phyloP scores from a whole-genome alignment of 2,888 invertebrate genomes.

The Drosophila sordidapex region DNA sequence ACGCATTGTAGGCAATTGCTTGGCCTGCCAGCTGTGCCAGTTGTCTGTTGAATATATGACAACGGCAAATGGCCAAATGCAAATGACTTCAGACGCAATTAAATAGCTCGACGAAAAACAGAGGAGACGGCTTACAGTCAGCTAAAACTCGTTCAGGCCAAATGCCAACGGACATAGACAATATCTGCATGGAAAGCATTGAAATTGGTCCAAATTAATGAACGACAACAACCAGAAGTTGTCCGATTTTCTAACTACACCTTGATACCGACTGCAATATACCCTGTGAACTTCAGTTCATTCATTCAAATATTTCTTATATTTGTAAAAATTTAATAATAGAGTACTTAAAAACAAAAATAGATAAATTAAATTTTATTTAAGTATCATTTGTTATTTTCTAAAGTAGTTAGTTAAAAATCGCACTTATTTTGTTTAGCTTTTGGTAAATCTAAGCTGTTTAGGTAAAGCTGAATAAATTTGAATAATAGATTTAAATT shows the following conservation, averaged over 20 bases:
- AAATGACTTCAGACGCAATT: constrained; percentile 59
- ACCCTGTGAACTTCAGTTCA: not conserved
- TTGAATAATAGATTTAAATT: constrained; percentile 27
- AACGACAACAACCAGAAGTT: constrained; percentile 2
- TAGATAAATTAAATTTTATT: not conserved
- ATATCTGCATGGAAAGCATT: constrained; percentile 11
- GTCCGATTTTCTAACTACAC: not conserved
- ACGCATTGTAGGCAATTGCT: constrained; percentile 54
- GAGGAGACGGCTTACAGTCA: constrained; percentile 4
- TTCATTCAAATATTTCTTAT: not conserved
- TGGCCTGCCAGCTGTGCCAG: constrained; percentile 29
- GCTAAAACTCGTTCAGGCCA: constrained; percentile 6
- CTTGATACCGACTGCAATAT: not conserved
- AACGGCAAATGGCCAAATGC: constrained; percentile 49
- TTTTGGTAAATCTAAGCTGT: not conserved
- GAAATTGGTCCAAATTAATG: constrained; percentile 26
- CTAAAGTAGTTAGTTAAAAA: not conserved
- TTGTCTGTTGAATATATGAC: constrained; percentile 29
- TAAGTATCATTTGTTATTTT: not conserved
- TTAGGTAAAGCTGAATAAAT: constrained; percentile 3
- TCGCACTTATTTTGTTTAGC: not conserved
- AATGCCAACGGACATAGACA: constrained; percentile 42
- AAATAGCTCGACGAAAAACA: constrained; percentile 36
- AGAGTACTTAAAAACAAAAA: not conserved
- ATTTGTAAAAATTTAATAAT: not conserved